Evolutionary conservation across 2,113 vertebrate genomes (phyloP), one percentile per base, ranked within the genome.

Genomic region (Verasper variegatus): DNA sequence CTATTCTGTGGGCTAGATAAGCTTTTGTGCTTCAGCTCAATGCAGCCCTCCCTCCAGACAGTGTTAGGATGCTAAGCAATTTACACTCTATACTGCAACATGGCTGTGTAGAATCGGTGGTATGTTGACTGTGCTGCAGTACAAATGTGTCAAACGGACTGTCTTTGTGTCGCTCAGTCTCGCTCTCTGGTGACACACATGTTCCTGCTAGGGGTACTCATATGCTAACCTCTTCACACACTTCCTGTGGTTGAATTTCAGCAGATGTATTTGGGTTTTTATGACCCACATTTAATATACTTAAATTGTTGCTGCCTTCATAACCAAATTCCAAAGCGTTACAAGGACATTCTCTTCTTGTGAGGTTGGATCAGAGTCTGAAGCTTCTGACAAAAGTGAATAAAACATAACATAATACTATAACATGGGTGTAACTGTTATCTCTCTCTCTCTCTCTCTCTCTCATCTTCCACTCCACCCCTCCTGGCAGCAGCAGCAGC

Each of bases 1-100:
- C 74, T 73, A 74, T 71, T 82, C 60, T 69, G 69, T 84, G 83
- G 55, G 55, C 73, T 59, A 82, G 72, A 86, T 80, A 78, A 55
- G 70, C 73, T 35, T 77, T 74, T 85, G 75, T 85, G 74, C 15
- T 57, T 67, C n/a, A 9, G 51, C 20, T 21, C 21, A 54, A 54
- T 54, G 9, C 10, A 60, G 55, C 47, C 4, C 37, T 11, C 26
- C 4, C 24, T 6, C n/a, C 18, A 37, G 18, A 27, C 51, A 21
- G 62, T 67, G 21, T 45, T 37, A 24, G 57, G 54, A 74, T 58
- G 51, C 68, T 83, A 26, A 77, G 56, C 68, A 67, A 45, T 71
- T 63, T 55, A 49, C 59, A 73, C 49, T 15, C 58, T 27, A 42
- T 60, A 59, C 15, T 26, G 27, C 23, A 51, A 26, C 74, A 63